Percentiles rank a stretch among this genome's conserved stretches.
Conservation (phyloP, 1,140 invertebrate species). For the Amphibalanus amphitrite region DNA sequence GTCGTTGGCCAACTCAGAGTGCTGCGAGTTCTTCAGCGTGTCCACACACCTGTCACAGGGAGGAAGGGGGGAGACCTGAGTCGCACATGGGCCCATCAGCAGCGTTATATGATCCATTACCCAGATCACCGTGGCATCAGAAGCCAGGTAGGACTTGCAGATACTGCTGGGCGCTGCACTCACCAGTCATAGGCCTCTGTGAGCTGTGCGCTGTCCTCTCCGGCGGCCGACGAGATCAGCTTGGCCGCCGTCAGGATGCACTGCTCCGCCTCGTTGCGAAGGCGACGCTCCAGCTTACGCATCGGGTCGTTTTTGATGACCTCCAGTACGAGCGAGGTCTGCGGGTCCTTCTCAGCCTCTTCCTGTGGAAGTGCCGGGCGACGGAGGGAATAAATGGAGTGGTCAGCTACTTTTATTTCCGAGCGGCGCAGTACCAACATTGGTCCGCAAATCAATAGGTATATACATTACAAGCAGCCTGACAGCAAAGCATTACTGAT, state of each 20-base stretch:
- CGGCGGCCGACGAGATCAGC: conserved; percentile 65
- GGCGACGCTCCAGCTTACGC: conserved; percentile 51
- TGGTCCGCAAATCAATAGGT: no score
- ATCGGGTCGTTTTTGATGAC: conserved; percentile 63
- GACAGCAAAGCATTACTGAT: no score
- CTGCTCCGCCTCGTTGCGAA: conserved; percentile 58
- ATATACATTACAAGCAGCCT: no score
- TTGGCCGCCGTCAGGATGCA: conserved; percentile 79
- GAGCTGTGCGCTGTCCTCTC: conserved; percentile 46
- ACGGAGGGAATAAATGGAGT: no score
- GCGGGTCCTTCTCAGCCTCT: conserved; percentile 26
- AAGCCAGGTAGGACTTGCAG: no score
- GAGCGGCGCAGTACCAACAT: no score
- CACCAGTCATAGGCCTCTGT: conserved; percentile 58
- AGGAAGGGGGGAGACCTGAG: conserved; percentile 6
- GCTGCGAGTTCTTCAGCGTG: conserved; percentile 56
- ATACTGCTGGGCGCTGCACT: no score
- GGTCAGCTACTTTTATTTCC: no score
- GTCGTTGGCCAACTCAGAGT: conserved; percentile 60
- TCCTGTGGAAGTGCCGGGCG: conserved; percentile 12
- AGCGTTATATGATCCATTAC: no score
- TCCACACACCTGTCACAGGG: conserved; percentile 33
- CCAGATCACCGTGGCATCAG: no score
- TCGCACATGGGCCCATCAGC: no score
- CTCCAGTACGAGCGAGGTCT: conserved; percentile 41